A percentile compares a stretch with the other conserved stretches of the same genome.
Conservation (phyloP, 2,888 invertebrate genomes). For the Apotomis turbidana region DNA sequence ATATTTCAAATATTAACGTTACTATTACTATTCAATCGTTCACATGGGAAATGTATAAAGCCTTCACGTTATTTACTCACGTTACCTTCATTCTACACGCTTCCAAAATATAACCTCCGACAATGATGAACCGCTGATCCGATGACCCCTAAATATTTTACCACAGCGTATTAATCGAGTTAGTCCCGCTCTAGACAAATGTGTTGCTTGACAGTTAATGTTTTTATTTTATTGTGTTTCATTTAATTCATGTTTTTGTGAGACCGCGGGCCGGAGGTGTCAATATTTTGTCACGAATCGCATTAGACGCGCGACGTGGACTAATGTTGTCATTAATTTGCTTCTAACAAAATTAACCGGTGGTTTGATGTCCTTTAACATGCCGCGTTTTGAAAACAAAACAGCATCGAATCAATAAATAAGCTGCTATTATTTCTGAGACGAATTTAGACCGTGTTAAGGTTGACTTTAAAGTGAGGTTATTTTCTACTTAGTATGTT, state of each 20-base stretch:
- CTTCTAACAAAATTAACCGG: constrained; percentile 76
- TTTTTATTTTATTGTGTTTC: constrained; percentile 66
- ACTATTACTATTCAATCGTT: too few species aligned
- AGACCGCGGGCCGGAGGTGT: constrained; percentile 63
- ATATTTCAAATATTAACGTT: too few species aligned
- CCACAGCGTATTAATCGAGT: constrained; percentile 67
- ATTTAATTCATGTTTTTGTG: constrained; percentile 73
- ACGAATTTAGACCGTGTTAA: background rate
- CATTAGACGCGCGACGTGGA: constrained; percentile 72
- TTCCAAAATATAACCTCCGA: constrained; percentile 27
- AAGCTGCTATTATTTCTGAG: background rate
- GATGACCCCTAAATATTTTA: constrained; percentile 60
- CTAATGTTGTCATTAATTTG: constrained; percentile 79
- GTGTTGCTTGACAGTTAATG: constrained; percentile 66
- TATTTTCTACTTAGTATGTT: background rate
- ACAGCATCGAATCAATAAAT: background rate
- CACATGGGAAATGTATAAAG: background rate
- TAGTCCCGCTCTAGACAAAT: constrained; percentile 78
- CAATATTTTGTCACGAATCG: constrained; percentile 83
- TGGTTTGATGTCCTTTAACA: constrained; percentile 71
- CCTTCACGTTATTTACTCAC: constrained; percentile 5
- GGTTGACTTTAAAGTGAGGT: constrained; percentile 1
- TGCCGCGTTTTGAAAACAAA: constrained; percentile 41
- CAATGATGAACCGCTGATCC: constrained; percentile 39
- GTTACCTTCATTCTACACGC: background rate